Evolutionary conservation across 2,113 vertebrate species (phyloP), one percentile per base, ranked within the genome.

Genomic region (Semicossyphus pulcher): DNA sequence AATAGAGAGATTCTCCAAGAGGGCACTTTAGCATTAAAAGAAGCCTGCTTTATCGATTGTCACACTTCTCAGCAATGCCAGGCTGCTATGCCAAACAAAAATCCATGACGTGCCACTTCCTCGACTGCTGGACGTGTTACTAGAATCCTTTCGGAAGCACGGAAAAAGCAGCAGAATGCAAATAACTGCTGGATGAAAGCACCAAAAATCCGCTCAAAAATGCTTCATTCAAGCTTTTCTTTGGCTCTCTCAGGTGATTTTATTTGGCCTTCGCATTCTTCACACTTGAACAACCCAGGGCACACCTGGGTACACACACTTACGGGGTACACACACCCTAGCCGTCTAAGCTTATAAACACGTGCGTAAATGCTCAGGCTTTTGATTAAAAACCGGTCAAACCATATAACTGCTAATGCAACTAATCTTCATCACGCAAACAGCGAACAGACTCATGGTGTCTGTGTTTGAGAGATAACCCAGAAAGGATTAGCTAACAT

Each of bases 381-480:
- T 76, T 59, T 32, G 23, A 1, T 20, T 26, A 5, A 37, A 34
- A 52, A 41, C 39, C 0, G 3, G 41, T 47, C 37, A 75, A 25
- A 69, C 39, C 31, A 68, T 39, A 39, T 62, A 68, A 62, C 39
- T 56, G 62, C 49, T 72, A 83, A 75, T 78, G 67, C 70, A 62
- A 72, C 72, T 71, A 84, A 85, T 88, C 58, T 44, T 77, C 10
- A 70, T 68, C 41, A 56, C 39, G 14, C 47, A 16, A 45, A 68
- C 26, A 66, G 71, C 6, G 16, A 18, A 63, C 58, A 70, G 48
- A 67, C 36, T 68, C 34, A 44, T 32, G 21, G 54, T 63, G 68
- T 57, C 88, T 88, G 88, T 63, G 69, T 45, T 41, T 34, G n/a
- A 25, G 72, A 85, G 86, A 90, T 84, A 90, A 84, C 65, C 61